Evolutionary conservation across 2,113 vertebrate genomes (phyloP).

Genomic region (Alligator mississippiensis): DNA sequence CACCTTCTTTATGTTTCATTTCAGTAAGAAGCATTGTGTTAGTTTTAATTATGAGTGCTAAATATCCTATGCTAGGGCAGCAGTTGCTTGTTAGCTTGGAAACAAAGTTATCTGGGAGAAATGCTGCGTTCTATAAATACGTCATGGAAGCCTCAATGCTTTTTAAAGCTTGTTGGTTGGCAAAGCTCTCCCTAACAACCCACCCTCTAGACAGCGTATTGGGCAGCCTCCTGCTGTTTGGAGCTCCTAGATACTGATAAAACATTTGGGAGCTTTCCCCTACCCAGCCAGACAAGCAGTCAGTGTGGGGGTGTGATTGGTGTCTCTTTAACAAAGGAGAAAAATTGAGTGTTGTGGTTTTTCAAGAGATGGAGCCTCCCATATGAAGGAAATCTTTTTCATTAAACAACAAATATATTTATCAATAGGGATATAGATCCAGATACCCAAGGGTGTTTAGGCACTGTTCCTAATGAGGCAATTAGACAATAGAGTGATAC

Average conservation of each 20-base stretch:
- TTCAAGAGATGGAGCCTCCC: neutral
- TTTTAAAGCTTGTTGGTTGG: neutral
- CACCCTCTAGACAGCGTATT: accelerated
- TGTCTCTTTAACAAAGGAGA: neutral
- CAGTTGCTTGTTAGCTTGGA: neutral
- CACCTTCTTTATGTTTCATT: neutral
- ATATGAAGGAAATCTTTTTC: neutral
- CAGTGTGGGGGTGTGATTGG: neutral
- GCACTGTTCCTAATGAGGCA: neutral
- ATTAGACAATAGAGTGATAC: neutral
- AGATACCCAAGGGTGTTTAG: neutral
- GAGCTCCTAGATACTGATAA: neutral
- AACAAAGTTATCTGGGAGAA: neutral
- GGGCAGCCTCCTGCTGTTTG: neutral
- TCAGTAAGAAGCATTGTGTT: neutral
- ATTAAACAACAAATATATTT: neutral
- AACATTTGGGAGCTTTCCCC: neutral
- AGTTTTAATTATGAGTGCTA: neutral
- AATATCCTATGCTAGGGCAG: neutral
- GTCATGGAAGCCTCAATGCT: neutral
- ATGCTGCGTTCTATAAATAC: accelerated
- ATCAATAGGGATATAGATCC: neutral
- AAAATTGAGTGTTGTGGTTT: neutral
- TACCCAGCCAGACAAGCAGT: neutral
- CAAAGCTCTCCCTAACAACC: neutral